Conservation (phyloP, 1,140 invertebrate genomes). For the Maniola jurtina region DNA sequence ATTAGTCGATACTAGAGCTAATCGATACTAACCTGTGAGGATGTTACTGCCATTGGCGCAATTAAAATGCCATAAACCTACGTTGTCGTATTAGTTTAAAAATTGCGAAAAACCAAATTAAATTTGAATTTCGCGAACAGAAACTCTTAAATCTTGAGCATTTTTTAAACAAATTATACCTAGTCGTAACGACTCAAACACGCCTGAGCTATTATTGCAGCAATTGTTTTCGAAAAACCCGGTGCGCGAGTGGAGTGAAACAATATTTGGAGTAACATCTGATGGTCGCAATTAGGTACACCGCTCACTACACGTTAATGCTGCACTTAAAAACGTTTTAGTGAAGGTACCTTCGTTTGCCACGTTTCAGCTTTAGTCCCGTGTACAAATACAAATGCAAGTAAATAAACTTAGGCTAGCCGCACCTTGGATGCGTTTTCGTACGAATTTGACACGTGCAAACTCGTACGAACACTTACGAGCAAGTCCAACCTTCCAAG, state of each 20-base stretch:
- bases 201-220: not conserved
- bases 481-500: no score
- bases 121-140: not conserved
- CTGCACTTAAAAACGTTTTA: slow-evolving; percentile 53
- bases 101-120: no score
- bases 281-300: slow-evolving; percentile 43
- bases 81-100: no score
- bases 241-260: slow-evolving; percentile 19
- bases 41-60: no score
- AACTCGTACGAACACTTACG: no score
- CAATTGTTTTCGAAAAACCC: slow-evolving; percentile 23
- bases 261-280: slow-evolving; percentile 38
- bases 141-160: not conserved
- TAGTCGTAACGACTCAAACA: not conserved
- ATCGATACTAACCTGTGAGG: no score
- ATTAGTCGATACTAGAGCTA: no score
- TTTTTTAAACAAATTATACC: not conserved
- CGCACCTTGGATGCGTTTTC: not conserved
- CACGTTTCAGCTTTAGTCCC: slow-evolving; percentile 28
- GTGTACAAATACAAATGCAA: slow-evolving; percentile 29
- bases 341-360: slow-evolving; percentile 33
- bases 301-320: slow-evolving; percentile 39
- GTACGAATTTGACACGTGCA: not conserved
- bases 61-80: no score
- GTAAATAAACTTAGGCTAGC: slow-evolving; percentile 28